A percentile compares a stretch with the other conserved stretches of the same genome.
phyloP scores from a whole-genome alignment of 2,888 invertebrate genomes.

The Amphipoea oculea region DNA sequence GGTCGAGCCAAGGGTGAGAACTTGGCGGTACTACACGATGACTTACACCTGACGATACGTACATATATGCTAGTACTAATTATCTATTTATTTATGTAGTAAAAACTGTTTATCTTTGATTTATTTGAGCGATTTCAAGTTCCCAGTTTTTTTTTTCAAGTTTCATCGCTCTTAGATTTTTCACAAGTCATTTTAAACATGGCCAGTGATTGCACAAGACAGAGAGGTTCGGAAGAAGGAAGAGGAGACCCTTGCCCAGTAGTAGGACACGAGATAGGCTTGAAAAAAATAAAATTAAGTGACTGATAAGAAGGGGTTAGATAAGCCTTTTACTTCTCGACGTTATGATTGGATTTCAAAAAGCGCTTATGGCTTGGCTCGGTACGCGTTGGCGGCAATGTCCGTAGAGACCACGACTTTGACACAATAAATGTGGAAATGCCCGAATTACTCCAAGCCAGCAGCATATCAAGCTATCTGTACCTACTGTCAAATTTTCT shows the following conservation, averaged over 20 bases:
- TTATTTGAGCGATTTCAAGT: not conserved
- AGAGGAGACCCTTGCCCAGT: not conserved
- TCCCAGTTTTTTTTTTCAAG: not conserved
- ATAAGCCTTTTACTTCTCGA: not conserved
- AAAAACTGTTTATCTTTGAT: not conserved
- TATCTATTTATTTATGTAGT: not conserved
- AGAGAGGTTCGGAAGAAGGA: not conserved
- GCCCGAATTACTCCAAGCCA: not conserved
- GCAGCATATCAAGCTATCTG: no score
- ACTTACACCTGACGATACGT: constrained; percentile 29
- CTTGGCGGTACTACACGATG: constrained; percentile 12
- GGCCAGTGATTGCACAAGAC: not conserved
- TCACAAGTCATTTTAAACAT: not conserved
- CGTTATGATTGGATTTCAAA: not conserved
- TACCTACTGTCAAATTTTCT: no score
- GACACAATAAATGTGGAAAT: not conserved
- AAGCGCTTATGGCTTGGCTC: not conserved
- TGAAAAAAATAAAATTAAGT: not conserved
- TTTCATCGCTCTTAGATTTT: not conserved
- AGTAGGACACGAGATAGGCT: not conserved
- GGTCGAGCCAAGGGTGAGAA: constrained; percentile 17
- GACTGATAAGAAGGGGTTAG: not conserved
- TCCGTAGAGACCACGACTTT: not conserved
- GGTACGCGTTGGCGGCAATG: no score
- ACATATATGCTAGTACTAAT: not conserved